These are phyloP conservation scores for Pongo pygmaeus DNA, from an alignment of 2,113 vertebrate genomes.

Conservation along the genomic window DNA sequence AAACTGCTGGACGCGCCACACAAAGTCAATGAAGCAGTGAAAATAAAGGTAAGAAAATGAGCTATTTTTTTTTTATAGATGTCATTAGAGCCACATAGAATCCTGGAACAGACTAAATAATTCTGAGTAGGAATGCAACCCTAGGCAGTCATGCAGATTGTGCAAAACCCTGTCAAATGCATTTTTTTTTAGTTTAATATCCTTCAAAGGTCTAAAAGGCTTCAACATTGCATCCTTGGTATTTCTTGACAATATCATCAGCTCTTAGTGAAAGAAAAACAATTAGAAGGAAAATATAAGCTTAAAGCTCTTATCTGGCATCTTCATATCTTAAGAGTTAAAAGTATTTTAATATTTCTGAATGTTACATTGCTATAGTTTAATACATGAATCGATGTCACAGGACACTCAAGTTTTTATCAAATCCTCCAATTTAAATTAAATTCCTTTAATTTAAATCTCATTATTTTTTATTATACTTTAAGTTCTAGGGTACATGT, in stretches of 20 bases:
- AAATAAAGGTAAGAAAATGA: conserved; percentile 47
- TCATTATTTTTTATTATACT: not conserved
- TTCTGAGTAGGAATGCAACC: not conserved
- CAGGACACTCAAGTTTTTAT: not conserved
- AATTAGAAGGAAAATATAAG: not conserved
- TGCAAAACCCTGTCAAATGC: not conserved
- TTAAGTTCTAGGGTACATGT: no score
- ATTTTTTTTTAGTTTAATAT: not conserved
- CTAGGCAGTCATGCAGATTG: not conserved
- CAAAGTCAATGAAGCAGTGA: conserved; percentile 24
- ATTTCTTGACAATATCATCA: not conserved
- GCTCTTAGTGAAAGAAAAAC: not conserved
- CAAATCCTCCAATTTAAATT: not conserved
- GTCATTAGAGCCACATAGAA: not conserved
- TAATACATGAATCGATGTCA: not conserved
- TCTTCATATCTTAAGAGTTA: not conserved
- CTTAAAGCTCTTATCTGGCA: not conserved
- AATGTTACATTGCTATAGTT: not conserved
- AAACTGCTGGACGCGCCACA: not conserved
- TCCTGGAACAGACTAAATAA: not conserved
- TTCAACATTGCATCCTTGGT: not conserved
- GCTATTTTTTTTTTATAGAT: conserved; percentile 1
- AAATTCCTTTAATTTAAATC: not conserved
- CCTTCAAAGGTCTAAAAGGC: not conserved
- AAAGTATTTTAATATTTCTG: not conserved